A percentile compares a stretch with the other conserved stretches of the same genome.
These are phyloP conservation scores for Steinernema khuongi DNA, from an alignment of 1,140 invertebrate genomes.

Conservation along the genomic window DNA sequence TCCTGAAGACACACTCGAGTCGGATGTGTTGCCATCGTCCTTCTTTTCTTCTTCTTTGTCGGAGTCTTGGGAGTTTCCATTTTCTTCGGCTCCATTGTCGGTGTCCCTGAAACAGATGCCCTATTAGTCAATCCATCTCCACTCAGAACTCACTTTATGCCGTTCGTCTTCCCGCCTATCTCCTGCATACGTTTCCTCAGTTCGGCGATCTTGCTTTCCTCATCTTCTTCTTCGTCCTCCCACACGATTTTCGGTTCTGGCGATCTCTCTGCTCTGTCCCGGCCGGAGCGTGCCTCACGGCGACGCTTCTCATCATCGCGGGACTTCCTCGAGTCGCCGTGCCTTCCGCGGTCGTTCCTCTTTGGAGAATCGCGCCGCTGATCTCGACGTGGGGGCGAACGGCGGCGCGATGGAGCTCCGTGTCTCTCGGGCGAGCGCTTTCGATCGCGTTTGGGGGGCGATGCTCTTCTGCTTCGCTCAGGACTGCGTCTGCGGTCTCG, in stretches of 20 bases:
- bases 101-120: not conserved
- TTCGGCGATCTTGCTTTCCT: constrained; percentile 11
- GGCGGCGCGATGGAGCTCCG: not conserved
- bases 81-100: constrained; percentile 7
- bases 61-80: not conserved
- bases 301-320: not conserved
- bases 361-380: not conserved
- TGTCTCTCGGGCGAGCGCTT: not conserved
- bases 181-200: constrained; percentile 11
- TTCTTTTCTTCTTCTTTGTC: constrained; percentile 17
- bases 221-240: not conserved
- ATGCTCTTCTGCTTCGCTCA: not conserved
- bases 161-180: not conserved
- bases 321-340: too few relatives aligned
- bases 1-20: constrained; percentile 16
- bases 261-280: not conserved
- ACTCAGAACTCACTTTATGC: not conserved
- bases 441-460: not conserved
- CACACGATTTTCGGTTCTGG: not conserved
- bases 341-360: too few relatives aligned
- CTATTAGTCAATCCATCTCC: constrained; percentile 7
- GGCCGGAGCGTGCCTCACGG: not conserved
- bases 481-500: not conserved
- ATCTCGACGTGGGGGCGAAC: not conserved
- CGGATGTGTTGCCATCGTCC: constrained; percentile 12